Evolutionary conservation across 2,888 invertebrate species (phyloP).

Genomic region (Drosophila quinaria): DNA sequence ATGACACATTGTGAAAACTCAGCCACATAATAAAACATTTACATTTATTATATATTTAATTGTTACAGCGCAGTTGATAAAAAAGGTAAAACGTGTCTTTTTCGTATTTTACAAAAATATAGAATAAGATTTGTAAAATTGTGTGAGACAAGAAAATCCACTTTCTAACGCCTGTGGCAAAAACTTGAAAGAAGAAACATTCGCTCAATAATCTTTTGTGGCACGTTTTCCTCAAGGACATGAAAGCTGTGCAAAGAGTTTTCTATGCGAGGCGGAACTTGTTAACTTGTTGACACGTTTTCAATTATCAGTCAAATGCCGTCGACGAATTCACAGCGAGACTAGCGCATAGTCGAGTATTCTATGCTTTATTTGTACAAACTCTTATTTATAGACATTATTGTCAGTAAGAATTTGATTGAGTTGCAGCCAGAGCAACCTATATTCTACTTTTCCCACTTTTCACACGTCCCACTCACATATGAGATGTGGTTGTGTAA

Average conservation of each 20-base stretch:
- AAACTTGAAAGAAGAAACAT: constrained; percentile 1
- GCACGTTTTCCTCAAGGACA: constrained; percentile 44
- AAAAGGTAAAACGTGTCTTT: background rate
- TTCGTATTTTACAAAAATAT: background rate
- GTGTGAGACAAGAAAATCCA: constrained; percentile 43
- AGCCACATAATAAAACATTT: background rate
- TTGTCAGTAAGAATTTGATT: constrained; percentile 47
- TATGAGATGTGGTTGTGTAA: background rate
- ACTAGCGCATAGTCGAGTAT: background rate
- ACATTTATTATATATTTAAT: background rate
- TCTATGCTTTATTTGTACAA: constrained; percentile 11
- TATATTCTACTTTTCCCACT: background rate
- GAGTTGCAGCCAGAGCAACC: constrained; percentile 20
- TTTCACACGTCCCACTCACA: background rate
- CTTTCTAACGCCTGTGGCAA: constrained; percentile 3
- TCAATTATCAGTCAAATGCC: constrained; percentile 78
- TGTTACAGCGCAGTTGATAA: background rate
- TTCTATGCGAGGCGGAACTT: constrained; percentile 42
- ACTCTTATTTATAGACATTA: constrained; percentile 7
- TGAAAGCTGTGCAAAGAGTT: constrained; percentile 33
- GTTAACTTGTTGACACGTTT: constrained; percentile 78
- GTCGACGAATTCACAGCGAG: constrained; percentile 40
- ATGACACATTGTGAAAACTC: background rate
- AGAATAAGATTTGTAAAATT: constrained; percentile 11
- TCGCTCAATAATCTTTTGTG: constrained; percentile 47